Evolutionary conservation across 37 sponge, comb jelly and placozoan genomes (phyloP), one percentile per base, ranked within the genome.

Genomic region (Petrosia ficiformis): DNA sequence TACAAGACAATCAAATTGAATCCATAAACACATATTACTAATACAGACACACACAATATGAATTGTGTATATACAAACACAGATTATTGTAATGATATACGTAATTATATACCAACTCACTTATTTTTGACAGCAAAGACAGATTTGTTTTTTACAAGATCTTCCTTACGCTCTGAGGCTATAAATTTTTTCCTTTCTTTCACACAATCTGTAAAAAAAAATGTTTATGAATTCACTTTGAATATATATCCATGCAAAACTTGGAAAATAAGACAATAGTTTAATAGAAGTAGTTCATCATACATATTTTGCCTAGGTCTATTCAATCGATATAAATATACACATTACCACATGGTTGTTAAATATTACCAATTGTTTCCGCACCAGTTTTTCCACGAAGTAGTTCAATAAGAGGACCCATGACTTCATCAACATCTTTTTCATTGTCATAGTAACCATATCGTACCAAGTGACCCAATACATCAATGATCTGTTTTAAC

Each of bases 101-200:
- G n/a, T n/a, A 19, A 48, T 48, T 48, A n/a, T n/a, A n/a, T n/a
- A n/a, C 14, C 54, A 48, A 19, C 43, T 75, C 39, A 82, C 75
- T 75, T 82, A 14, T 43, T 42, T 65, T 74, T 82, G 34, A 82
- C 83, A 75, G 48, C 76, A 67, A 82, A 82, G 1, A 74, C 67
- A 61, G 75, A 68, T 56, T 43, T 75, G 67, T 82, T 82, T 36
- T 74, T 76, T 34, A 44, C 52, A 28, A 54, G 40, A 36, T 65
- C 64, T 59, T 82, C 30, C 29, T 44, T 65, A 2, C 76, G 57
- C 28, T 43, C 54, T 21, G 8, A 14, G 2, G 24, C 31, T 35
- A 29, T 72, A 29, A 81, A 81, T 19, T 59, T 25, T 30, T 65
- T 65, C 40, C 36, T 25, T 25, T 70, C 71, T n/a, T 24, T 44